Percentiles rank a stretch among this genome's conserved stretches.
phyloP scores from a whole-genome alignment of 1,140 invertebrate species.

The Helicoverpa armigera region DNA sequence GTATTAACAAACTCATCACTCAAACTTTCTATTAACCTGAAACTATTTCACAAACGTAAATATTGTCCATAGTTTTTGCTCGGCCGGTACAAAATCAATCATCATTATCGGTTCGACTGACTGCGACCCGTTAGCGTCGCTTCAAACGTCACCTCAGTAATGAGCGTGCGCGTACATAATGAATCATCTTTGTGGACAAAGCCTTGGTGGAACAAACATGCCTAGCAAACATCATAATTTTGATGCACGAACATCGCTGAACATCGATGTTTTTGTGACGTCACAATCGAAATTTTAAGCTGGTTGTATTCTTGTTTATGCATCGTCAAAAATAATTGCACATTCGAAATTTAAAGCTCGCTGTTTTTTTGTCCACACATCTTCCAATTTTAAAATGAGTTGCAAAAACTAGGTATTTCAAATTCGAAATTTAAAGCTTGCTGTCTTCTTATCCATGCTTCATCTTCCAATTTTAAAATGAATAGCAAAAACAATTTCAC shows the following conservation, averaged over 20 bases:
- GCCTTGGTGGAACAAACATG: conserved; percentile 38
- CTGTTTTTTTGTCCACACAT: no score
- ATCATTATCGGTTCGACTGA: conserved; percentile 15
- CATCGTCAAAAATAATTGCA: not conserved
- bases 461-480: no score
- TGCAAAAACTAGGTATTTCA: no score
- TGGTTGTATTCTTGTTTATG: not conserved
- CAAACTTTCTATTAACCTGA: not conserved
- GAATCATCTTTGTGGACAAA: conserved; percentile 50
- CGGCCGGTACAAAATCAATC: conserved; percentile 7
- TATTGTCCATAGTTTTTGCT: conserved; percentile 15
- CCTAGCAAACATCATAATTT: conserved; percentile 39
- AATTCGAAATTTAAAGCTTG: no score
- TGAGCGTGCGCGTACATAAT: conserved; percentile 54
- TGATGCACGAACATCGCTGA: conserved; percentile 21
- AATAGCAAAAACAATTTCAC: not conserved
- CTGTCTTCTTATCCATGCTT: no score
- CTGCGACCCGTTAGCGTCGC: conserved; percentile 23
- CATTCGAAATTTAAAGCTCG: no score
- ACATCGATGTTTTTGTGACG: not conserved
- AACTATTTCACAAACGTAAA: not conserved
- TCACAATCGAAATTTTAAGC: not conserved
- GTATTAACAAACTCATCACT: not conserved
- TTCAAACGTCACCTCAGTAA: conserved; percentile 39
- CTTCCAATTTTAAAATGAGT: no score